phyloP scores from a whole-genome alignment of 1,140 invertebrate genomes.

The Gonatopus flavifemur region DNA sequence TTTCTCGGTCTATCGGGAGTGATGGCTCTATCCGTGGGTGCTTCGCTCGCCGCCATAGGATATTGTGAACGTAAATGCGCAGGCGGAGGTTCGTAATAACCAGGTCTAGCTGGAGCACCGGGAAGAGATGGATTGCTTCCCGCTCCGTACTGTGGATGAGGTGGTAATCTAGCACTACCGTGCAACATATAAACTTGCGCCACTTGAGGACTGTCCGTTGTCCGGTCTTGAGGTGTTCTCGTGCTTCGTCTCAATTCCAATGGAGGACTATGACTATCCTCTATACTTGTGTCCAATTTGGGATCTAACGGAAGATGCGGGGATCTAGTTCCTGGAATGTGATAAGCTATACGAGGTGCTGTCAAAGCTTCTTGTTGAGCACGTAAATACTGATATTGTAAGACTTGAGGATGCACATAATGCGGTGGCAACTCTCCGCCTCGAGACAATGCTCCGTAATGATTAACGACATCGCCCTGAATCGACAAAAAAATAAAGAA shows the following conservation, averaged over 20 bases:
- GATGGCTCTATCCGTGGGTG: slow-evolving; percentile 54
- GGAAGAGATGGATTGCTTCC: slow-evolving; percentile 33
- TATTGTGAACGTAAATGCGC: slow-evolving; percentile 61
- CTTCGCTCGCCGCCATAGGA: slow-evolving; percentile 55
- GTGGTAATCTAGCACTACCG: slow-evolving; percentile 53
- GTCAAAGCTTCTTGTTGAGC: slow-evolving; percentile 65
- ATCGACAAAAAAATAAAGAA: slow-evolving; percentile 17
- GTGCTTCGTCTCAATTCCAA: slow-evolving; percentile 68
- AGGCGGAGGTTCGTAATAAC: slow-evolving; percentile 67
- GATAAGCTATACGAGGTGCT: slow-evolving; percentile 56
- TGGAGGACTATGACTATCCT: slow-evolving; percentile 70
- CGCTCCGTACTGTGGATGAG: slow-evolving; percentile 47
- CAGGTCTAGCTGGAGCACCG: slow-evolving; percentile 40
- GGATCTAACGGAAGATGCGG: slow-evolving; percentile 50
- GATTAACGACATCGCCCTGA: slow-evolving; percentile 66
- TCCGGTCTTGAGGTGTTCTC: slow-evolving; percentile 72
- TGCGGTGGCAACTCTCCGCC: slow-evolving; percentile 50
- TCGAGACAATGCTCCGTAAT: slow-evolving; percentile 44
- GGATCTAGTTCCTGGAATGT: slow-evolving; percentile 50
- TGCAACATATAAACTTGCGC: slow-evolving; percentile 69
- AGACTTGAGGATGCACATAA: slow-evolving; percentile 67
- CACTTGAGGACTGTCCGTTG: slow-evolving; percentile 74
- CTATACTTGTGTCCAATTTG: slow-evolving; percentile 63
- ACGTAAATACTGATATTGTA: slow-evolving; percentile 74
- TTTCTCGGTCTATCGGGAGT: slow-evolving; percentile 60